Percentiles rank a stretch among this genome's conserved stretches.
Evolutionary conservation across 2,797 vertebrate genomes (phyloP).

Genomic region (Urosaurus nigricauda): DNA sequence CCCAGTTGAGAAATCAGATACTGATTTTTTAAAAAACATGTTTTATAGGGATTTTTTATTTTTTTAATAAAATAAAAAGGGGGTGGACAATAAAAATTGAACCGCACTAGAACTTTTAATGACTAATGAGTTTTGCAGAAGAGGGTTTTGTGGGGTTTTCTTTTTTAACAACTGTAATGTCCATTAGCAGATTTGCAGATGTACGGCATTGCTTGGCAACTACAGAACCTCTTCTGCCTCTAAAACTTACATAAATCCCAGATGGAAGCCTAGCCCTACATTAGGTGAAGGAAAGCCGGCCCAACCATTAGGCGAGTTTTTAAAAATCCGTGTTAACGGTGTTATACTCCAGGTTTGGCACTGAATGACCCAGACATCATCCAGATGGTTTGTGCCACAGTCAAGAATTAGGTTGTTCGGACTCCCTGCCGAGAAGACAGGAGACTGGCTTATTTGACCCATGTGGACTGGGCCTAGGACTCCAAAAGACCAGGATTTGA

Average conservation of each 20-base stretch:
- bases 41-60: slow-evolving; percentile 62
- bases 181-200: slow-evolving; percentile 77
- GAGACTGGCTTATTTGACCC: too few species aligned
- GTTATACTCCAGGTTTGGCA: too few species aligned
- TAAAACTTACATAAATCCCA: too few species aligned
- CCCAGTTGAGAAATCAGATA: slow-evolving; percentile 83
- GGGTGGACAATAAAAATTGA: slow-evolving; percentile 75
- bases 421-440: too few species aligned
- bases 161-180: slow-evolving; percentile 75
- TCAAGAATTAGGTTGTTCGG: too few species aligned
- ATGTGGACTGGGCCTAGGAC: too few species aligned
- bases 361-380: too few species aligned
- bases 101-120: slow-evolving; percentile 75
- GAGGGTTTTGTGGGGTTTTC: slow-evolving; percentile 64
- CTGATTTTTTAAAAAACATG: slow-evolving; percentile 69
- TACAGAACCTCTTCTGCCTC: not conserved
- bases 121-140: slow-evolving; percentile 92
- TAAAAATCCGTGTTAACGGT: too few species aligned
- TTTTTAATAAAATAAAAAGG: too few species aligned
- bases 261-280: not conserved
- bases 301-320: not conserved
- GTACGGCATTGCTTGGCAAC: slow-evolving; percentile 68
- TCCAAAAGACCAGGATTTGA: too few species aligned
- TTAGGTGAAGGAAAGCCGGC: not conserved
- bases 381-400: too few species aligned